phyloP scores from a whole-genome alignment of 2,888 invertebrate species.

The Dynastes grantii region DNA sequence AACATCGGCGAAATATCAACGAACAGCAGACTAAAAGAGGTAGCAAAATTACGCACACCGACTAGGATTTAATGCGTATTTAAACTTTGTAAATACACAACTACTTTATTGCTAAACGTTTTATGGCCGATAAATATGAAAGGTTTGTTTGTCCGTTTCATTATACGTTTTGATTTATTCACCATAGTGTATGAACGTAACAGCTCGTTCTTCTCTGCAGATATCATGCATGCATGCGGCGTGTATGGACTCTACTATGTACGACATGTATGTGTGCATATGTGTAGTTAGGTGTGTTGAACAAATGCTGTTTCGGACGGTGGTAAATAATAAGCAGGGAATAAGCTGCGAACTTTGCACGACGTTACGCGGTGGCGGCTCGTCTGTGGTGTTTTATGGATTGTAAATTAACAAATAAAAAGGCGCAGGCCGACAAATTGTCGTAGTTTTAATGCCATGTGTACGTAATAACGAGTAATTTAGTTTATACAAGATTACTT shows the following conservation, averaged over 20 bases:
- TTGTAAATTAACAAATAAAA: constrained; percentile 44
- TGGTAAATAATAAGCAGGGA: constrained; percentile 37
- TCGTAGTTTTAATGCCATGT: constrained; percentile 8
- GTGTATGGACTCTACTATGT: not conserved
- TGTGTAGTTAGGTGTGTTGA: constrained; percentile 25
- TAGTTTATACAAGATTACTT: constrained; percentile 13
- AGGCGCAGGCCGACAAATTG: constrained; percentile 40
- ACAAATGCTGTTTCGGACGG: constrained; percentile 37
- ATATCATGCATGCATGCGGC: not conserved
- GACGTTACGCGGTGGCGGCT: constrained; percentile 8
- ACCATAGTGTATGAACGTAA: constrained; percentile 36
- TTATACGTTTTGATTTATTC: constrained; percentile 51
- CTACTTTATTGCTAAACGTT: constrained; percentile 61
- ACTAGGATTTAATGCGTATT: constrained; percentile 45
- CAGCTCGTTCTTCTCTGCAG: constrained; percentile 26
- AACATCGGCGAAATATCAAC: constrained; percentile 16
- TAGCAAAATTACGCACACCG: constrained; percentile 28
- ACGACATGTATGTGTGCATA: not conserved
- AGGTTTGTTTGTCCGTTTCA: constrained; percentile 58
- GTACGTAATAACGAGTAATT: not conserved
- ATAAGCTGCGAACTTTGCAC: constrained; percentile 31
- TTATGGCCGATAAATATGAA: constrained; percentile 61
- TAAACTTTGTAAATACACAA: constrained; percentile 57
- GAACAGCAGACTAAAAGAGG: constrained; percentile 25
- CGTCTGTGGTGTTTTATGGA: constrained; percentile 42